phyloP scores from a whole-genome alignment of 1,140 invertebrate genomes.

The Drosophila trapezifrons region DNA sequence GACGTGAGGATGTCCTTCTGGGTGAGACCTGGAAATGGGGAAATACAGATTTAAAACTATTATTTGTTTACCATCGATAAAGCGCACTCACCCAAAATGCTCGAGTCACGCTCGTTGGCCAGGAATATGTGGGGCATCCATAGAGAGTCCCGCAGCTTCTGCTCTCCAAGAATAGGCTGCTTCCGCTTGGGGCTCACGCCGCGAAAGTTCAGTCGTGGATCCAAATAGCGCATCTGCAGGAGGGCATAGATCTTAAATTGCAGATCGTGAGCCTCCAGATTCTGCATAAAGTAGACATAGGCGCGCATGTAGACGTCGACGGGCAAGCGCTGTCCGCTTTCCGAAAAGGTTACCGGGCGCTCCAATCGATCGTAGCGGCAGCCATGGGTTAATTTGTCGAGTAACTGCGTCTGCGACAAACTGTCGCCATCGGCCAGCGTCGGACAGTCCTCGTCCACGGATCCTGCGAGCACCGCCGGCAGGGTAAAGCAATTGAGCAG shows the following conservation, averaged over 20 bases:
- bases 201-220: constrained; percentile 88
- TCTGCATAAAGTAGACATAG: constrained; percentile 91
- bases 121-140: constrained; percentile 93
- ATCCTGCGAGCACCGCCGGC: background rate
- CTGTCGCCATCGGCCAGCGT: constrained; percentile 85
- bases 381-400: constrained; percentile 88
- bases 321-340: constrained; percentile 83
- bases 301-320: constrained; percentile 88
- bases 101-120: constrained; percentile 91
- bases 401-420: constrained; percentile 89
- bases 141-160: constrained; percentile 88
- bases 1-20: constrained; percentile 92
- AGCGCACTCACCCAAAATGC: constrained; percentile 72
- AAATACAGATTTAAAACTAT: no score
- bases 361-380: constrained; percentile 91
- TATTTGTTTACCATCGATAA: no score
- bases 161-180: constrained; percentile 89
- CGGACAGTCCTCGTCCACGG: constrained; percentile 85
- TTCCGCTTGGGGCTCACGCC: constrained; percentile 87
- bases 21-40: constrained; percentile 87
- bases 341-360: constrained; percentile 85
- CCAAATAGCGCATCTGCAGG: constrained; percentile 90
- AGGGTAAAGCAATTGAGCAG: constrained; percentile 45
- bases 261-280: constrained; percentile 91
- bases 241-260: constrained; percentile 93